Conservation (phyloP, 2,888 invertebrate genomes). For the Epistrophella euchroma region DNA sequence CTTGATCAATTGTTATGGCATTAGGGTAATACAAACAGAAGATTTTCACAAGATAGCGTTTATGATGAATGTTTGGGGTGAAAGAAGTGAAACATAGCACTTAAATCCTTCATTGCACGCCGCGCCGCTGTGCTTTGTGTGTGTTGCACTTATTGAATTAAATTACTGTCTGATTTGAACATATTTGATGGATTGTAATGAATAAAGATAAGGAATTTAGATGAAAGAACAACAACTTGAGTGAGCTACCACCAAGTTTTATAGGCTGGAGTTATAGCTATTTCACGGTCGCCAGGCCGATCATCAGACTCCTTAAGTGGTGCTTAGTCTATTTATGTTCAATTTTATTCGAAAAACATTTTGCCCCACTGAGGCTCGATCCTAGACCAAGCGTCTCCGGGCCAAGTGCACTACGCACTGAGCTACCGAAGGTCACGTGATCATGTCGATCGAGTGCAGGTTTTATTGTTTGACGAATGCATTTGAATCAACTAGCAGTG, state of each 20-base stretch:
- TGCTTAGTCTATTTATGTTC: too few species aligned
- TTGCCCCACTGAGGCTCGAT: too few species aligned
- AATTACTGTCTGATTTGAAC: slow-evolving; percentile 13
- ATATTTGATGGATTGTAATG: background rate
- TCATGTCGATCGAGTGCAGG: too few species aligned
- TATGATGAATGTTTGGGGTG: slow-evolving; percentile 15
- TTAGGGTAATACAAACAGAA: slow-evolving; percentile 35
- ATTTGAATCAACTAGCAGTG: too few species aligned
- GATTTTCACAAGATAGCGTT: slow-evolving; percentile 18
- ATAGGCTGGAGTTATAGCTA: too few species aligned
- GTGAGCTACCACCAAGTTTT: background rate
- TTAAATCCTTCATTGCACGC: background rate
- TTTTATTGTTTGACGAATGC: too few species aligned
- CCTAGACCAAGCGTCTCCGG: too few species aligned
- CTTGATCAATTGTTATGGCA: slow-evolving; percentile 50
- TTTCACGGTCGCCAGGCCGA: too few species aligned
- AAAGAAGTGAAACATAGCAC: slow-evolving; percentile 14
- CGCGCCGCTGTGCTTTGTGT: background rate
- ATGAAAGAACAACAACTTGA: background rate
- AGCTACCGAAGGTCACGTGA: too few species aligned
- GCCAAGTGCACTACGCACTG: too few species aligned
- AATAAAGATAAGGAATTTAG: background rate
- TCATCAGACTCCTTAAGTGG: too few species aligned
- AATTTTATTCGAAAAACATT: too few species aligned
- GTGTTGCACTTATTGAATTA: slow-evolving; percentile 5